phyloP scores from a whole-genome alignment of 1,140 invertebrate genomes.

The Calliphora vicina region DNA sequence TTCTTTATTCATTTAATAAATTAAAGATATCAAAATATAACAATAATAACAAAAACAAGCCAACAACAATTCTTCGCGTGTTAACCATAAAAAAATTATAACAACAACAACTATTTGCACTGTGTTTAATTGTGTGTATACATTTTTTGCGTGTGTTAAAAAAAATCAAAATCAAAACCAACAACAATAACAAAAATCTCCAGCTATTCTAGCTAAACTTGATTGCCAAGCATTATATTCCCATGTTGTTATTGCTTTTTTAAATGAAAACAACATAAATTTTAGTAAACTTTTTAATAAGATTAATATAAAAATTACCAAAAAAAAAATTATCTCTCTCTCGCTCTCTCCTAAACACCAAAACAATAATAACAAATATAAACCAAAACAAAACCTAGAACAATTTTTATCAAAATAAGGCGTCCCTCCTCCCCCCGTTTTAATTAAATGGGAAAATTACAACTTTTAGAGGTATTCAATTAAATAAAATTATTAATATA shows the following conservation, averaged over 20 bases:
- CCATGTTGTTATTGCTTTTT: not conserved
- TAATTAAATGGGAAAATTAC: not conserved
- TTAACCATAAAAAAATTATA: not conserved
- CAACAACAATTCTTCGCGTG: not conserved
- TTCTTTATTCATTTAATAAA: too few species aligned
- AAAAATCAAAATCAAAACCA: not conserved
- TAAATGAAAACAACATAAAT: not conserved
- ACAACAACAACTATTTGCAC: not conserved
- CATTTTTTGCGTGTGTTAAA: not conserved
- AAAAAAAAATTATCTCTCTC: not conserved
- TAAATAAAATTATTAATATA: too few species aligned
- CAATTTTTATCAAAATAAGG: not conserved
- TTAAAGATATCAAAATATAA: not conserved
- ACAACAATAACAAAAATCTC: not conserved
- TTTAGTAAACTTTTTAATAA: not conserved
- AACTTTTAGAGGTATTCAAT: not conserved
- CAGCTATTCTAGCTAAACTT: not conserved
- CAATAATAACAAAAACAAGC: not conserved
- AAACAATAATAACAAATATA: not conserved
- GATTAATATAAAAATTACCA: too few species aligned
- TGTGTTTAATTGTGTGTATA: not conserved
- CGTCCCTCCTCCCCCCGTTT: not conserved
- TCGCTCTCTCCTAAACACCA: not conserved
- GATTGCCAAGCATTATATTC: not conserved
- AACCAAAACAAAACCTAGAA: not conserved